A percentile compares a stretch with the other conserved stretches of the same genome.
Conservation (phyloP, 2,888 invertebrate genomes). For the Argyresthia albistria region DNA sequence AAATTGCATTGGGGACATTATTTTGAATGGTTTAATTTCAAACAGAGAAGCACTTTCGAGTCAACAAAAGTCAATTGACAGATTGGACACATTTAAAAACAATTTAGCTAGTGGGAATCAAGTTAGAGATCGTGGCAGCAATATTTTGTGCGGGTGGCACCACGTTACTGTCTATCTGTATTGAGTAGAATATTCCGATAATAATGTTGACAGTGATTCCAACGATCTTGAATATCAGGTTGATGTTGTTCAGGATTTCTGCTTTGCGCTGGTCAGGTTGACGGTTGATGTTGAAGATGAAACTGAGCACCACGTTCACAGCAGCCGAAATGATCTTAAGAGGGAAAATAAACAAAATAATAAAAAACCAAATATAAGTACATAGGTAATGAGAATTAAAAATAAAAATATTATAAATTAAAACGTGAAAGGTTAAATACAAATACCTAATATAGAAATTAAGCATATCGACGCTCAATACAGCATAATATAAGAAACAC, state of each 20-base stretch:
- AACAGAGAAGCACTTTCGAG: too few species aligned
- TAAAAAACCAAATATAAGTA: constrained; percentile 18
- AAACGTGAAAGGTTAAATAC: too few species aligned
- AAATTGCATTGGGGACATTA: too few species aligned
- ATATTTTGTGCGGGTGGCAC: background rate
- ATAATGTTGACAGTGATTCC: constrained; percentile 74
- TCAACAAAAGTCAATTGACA: too few species aligned
- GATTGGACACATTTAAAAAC: too few species aligned
- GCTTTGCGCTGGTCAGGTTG: constrained; percentile 71
- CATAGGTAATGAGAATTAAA: constrained; percentile 8
- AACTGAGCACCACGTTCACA: constrained; percentile 73
- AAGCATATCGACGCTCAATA: too few species aligned
- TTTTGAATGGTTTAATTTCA: too few species aligned
- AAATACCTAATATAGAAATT: too few species aligned
- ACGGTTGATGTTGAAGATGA: constrained; percentile 75
- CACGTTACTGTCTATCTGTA: constrained; percentile 42
- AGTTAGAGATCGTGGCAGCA: background rate
- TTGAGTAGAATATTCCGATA: constrained; percentile 72
- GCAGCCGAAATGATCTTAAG: constrained; percentile 73
- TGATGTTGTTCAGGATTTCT: constrained; percentile 73
- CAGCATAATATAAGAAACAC: too few species aligned
- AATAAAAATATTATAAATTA: too few species aligned
- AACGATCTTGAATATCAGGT: constrained; percentile 70
- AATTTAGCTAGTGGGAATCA: background rate
- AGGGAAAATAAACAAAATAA: constrained; percentile 32